Conservation (phyloP, 2,113 vertebrate genomes). For the Piaya cayana region DNA sequence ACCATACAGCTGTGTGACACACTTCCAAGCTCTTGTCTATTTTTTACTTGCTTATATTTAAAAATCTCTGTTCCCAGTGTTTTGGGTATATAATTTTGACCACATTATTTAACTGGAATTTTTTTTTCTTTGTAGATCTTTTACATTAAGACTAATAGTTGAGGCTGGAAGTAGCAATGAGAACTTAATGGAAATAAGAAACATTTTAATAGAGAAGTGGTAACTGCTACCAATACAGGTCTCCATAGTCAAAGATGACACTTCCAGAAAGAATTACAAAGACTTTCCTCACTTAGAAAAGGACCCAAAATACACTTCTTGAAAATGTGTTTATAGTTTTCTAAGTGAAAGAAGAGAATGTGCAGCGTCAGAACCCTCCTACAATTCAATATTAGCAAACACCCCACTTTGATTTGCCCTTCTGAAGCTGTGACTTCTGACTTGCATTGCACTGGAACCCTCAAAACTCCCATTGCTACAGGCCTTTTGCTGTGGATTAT, state of each 20-base stretch:
- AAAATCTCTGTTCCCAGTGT: neutral
- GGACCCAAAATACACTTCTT: neutral
- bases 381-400: neutral
- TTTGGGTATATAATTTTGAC: neutral
- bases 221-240: neutral
- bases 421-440: neutral
- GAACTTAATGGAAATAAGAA: neutral
- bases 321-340: neutral
- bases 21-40: neutral
- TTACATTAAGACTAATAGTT: neutral
- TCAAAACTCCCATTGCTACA: neutral
- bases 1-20: neutral
- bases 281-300: neutral
- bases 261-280: neutral
- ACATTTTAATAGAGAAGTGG: neutral
- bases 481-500: neutral
- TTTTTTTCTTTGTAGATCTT: neutral
- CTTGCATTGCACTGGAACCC: neutral
- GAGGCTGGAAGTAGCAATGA: neutral
- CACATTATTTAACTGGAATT: too few species aligned
- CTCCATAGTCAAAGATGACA: accelerated
- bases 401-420: neutral
- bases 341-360: neutral
- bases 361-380: neutral
- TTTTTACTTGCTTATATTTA: neutral